Evolutionary conservation across 2,113 vertebrate genomes (phyloP).

Genomic region (Pedetes capensis): DNA sequence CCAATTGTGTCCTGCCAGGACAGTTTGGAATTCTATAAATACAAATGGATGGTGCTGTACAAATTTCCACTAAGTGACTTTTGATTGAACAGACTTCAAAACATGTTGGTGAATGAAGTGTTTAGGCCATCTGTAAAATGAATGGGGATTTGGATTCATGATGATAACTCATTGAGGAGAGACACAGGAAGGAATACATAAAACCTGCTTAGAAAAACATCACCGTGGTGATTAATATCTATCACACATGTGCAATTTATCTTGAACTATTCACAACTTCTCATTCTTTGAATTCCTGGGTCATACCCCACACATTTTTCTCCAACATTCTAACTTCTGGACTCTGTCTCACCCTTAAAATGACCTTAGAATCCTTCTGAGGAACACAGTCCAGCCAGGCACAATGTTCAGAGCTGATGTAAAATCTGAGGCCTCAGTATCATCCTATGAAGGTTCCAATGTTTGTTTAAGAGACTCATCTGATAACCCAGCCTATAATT

Average conservation of each 20-base stretch:
- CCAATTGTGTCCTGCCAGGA: not conserved
- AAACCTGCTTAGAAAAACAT: not conserved
- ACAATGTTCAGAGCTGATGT: not conserved
- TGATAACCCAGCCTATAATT: not conserved
- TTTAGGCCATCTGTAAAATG: not conserved
- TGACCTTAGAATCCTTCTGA: not conserved
- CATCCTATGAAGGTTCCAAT: not conserved
- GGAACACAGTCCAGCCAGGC: not conserved
- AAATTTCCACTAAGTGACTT: not conserved
- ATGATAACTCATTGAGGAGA: not conserved
- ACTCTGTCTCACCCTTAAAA: not conserved
- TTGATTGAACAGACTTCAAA: constrained; percentile 9
- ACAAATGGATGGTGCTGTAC: not conserved
- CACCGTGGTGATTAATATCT: not conserved
- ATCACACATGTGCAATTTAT: not conserved
- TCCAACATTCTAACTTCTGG: not conserved
- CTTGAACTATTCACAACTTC: not conserved
- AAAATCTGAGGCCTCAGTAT: not conserved
- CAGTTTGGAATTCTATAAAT: not conserved
- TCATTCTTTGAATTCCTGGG: not conserved
- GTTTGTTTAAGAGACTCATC: not conserved
- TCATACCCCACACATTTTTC: not conserved
- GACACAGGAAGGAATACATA: not conserved
- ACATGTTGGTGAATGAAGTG: not conserved
- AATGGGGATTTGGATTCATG: not conserved